Conservation (phyloP, 1,140 invertebrate species). For the Anagrus nilaparvatae region DNA sequence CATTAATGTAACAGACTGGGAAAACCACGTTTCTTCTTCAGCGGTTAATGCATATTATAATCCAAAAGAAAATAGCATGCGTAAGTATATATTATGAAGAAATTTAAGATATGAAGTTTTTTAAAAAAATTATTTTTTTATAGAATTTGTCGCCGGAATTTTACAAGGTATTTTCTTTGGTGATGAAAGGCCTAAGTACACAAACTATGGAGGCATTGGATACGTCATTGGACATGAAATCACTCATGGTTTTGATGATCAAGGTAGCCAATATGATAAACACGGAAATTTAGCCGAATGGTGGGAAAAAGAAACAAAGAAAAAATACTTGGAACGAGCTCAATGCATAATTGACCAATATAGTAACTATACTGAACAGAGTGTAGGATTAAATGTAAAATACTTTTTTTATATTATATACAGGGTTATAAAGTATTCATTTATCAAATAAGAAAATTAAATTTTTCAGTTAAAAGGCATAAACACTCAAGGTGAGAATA, state of each 20-base stretch:
- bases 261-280: slow-evolving; percentile 55
- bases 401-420: too few relatives aligned
- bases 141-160: slow-evolving; percentile 67
- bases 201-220: slow-evolving; percentile 67
- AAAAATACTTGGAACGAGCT: slow-evolving; percentile 47
- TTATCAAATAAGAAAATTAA: too few relatives aligned
- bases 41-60: slow-evolving; percentile 62
- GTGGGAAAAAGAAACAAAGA: slow-evolving; percentile 52
- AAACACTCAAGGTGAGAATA: slow-evolving; percentile 53
- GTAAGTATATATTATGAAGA: too few relatives aligned
- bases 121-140: too few relatives aligned
- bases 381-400: slow-evolving; percentile 46
- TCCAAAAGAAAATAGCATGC: slow-evolving; percentile 55
- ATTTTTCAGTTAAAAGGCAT: slow-evolving; percentile 46
- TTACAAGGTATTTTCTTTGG: slow-evolving; percentile 64
- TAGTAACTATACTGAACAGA: slow-evolving; percentile 49
- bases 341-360: slow-evolving; percentile 63
- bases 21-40: slow-evolving; percentile 51
- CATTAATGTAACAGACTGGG: slow-evolving; percentile 60
- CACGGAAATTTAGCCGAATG: slow-evolving; percentile 54
- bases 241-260: slow-evolving; percentile 53
- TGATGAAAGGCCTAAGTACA: slow-evolving; percentile 56
- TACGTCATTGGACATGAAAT: slow-evolving; percentile 56
- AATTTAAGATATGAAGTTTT: too few relatives aligned
- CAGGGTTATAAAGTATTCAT: too few relatives aligned